Conservation (phyloP, 2,797 vertebrate genomes). For the Tapirus indicus region DNA sequence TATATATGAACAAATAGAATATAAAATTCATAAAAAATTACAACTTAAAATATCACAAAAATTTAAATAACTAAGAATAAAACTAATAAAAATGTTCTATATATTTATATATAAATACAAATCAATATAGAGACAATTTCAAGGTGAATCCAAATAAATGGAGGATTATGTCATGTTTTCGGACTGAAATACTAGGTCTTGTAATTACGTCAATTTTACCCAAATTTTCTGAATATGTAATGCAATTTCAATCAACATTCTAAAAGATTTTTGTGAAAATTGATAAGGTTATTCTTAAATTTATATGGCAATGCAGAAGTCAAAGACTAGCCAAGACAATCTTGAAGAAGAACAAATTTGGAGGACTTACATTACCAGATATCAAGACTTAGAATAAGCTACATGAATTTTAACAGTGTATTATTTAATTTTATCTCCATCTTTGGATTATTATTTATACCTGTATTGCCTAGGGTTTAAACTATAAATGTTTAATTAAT, state of each 20-base stretch:
- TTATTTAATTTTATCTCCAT: background rate
- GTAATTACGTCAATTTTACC: background rate
- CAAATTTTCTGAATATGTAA: background rate
- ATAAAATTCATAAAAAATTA: constrained; percentile 20
- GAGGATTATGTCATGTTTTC: background rate
- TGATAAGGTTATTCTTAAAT: background rate
- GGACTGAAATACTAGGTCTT: background rate
- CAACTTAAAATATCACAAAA: background rate
- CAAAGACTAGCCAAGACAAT: background rate
- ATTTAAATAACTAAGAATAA: background rate
- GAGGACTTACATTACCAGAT: background rate
- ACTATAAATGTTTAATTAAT: background rate
- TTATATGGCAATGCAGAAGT: background rate
- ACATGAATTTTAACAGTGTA: background rate
- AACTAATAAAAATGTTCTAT: background rate
- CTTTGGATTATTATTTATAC: background rate
- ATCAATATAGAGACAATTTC: background rate
- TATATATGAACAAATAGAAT: background rate
- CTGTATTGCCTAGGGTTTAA: background rate
- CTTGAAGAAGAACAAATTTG: background rate
- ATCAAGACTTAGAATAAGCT: background rate
- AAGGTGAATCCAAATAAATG: background rate
- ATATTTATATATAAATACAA: background rate
- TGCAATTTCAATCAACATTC: background rate
- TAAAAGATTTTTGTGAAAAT: background rate